phyloP scores from a whole-genome alignment of 1,140 invertebrate genomes.

The Agrypnia vestita region DNA sequence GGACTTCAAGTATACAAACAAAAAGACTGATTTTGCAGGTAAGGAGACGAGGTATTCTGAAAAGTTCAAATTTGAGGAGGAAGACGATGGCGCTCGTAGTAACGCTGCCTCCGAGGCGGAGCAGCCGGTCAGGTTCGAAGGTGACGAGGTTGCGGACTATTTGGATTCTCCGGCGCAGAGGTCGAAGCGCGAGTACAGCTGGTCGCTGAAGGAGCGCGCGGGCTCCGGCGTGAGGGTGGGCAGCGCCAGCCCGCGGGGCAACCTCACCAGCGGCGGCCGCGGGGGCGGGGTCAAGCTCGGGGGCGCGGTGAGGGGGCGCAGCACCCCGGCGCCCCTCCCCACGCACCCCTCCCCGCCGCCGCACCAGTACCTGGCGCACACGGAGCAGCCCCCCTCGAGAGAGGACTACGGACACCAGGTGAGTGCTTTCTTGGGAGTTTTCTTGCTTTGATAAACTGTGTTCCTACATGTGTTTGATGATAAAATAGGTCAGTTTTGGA shows the following conservation, averaged over 20 bases:
- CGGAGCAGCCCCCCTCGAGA: conserved; percentile 57
- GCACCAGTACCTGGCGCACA: conserved; percentile 61
- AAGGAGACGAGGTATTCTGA: too few species aligned
- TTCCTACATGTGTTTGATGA: too few species aligned
- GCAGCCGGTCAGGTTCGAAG: background rate
- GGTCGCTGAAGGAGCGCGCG: conserved; percentile 33
- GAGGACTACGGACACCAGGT: conserved; percentile 40
- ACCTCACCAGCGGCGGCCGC: conserved; percentile 61
- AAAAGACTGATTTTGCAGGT: conserved; percentile 6
- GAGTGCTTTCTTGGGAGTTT: conserved; percentile 13
- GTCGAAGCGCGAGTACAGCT: conserved; percentile 17
- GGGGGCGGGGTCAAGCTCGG: conserved; percentile 38
- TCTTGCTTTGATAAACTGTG: too few species aligned
- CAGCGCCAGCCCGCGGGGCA: conserved; percentile 60
- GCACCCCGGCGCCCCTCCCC: conserved; percentile 62
- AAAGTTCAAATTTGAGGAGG: too few species aligned
- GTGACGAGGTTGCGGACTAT: background rate
- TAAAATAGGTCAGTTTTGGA: too few species aligned
- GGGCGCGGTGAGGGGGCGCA: conserved; percentile 61
- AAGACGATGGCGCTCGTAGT: too few species aligned
- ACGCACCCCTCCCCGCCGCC: conserved; percentile 52
- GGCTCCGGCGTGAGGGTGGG: conserved; percentile 48
- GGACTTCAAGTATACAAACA: background rate
- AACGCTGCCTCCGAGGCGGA: background rate
- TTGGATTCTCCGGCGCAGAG: background rate